These are phyloP conservation scores for Tragelaphus oryx DNA, from an alignment of 2,797 vertebrate genomes.

Conservation along the genomic window DNA sequence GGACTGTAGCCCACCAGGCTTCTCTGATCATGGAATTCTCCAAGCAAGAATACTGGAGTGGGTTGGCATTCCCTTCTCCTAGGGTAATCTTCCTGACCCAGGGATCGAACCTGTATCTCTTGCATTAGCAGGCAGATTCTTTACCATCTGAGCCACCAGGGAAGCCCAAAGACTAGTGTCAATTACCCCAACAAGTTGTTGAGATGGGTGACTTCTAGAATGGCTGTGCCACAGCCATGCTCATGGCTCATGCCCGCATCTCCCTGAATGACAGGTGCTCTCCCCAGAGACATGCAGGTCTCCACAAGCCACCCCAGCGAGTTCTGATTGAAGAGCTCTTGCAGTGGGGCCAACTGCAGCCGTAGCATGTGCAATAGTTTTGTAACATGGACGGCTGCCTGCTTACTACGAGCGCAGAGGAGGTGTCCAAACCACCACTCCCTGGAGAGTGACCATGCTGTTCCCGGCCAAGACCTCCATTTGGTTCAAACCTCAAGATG, in stretches of 20 bases:
- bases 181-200: conserved; percentile 36
- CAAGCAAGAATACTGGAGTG: not conserved
- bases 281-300: conserved; percentile 54
- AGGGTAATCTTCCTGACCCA: not conserved
- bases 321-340: conserved; percentile 51
- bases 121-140: not conserved
- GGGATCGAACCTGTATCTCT: not conserved
- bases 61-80: not conserved
- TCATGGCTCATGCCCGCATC: not conserved
- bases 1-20: not conserved
- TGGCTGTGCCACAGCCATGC: not conserved
- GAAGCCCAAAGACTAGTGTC: not conserved
- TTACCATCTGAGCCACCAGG: not conserved
- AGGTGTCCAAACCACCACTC: conserved; percentile 78
- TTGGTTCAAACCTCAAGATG: conserved; percentile 79
- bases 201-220: not conserved
- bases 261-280: conserved; percentile 50
- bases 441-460: conserved; percentile 69
- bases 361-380: conserved; percentile 72
- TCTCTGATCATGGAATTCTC: not conserved
- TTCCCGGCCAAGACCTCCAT: conserved; percentile 76
- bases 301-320: conserved; percentile 58
- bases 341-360: conserved; percentile 66
- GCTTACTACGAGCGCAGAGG: conserved; percentile 73
- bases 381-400: conserved; percentile 76